Conservation (phyloP, 2,797 vertebrate species). For the Alcedo quadribrachys region DNA sequence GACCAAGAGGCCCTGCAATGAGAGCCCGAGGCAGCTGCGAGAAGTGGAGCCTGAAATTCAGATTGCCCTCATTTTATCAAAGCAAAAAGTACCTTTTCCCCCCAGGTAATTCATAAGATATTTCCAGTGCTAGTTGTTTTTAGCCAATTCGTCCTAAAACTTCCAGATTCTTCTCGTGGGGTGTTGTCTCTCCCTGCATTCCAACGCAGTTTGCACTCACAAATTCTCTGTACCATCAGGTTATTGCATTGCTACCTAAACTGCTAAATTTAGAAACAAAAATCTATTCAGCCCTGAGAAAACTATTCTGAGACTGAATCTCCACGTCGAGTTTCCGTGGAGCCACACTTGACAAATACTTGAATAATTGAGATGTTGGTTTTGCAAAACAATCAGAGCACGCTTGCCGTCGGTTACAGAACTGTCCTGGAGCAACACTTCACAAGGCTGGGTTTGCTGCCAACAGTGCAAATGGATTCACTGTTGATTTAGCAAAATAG, state of each 20-base stretch:
- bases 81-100: conserved; percentile 3
- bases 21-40: conserved; percentile 31
- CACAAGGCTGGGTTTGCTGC: background rate
- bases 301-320: background rate
- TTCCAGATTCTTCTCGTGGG: background rate
- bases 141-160: background rate
- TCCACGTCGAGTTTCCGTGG: background rate
- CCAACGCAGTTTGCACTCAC: background rate
- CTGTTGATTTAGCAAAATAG: background rate
- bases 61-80: conserved; percentile 45
- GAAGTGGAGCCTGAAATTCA: conserved; percentile 66
- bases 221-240: background rate
- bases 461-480: background rate
- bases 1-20: background rate
- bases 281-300: background rate
- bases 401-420: background rate
- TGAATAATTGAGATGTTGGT: background rate
- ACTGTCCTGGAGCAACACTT: background rate
- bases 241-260: background rate
- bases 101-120: background rate
- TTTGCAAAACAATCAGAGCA: background rate
- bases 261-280: background rate
- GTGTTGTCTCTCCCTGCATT: background rate
- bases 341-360: background rate
- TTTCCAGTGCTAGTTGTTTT: conserved; percentile 4